These are phyloP conservation scores for Noctua pronuba DNA, from an alignment of 2,888 invertebrate species.

Conservation along the genomic window DNA sequence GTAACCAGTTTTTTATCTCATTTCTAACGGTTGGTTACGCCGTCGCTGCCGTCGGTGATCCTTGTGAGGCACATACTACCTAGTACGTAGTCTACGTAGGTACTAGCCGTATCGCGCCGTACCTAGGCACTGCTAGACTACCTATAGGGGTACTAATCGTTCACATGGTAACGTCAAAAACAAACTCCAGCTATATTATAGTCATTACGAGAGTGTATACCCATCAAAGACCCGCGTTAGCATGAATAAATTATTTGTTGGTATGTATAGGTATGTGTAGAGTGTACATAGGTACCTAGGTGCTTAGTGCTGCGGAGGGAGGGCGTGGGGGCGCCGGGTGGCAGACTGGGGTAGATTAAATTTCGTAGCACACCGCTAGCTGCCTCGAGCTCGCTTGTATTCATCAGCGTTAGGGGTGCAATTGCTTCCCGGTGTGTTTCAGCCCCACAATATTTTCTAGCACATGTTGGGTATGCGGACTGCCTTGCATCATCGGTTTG, in stretches of 20 bases:
- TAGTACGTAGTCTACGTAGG: constrained; percentile 62
- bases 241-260: constrained; percentile 82
- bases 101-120: constrained; percentile 75
- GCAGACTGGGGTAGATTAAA: constrained; percentile 89
- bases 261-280: constrained; percentile 55
- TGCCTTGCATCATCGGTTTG: constrained; percentile 16
- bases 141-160: constrained; percentile 70
- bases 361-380: constrained; percentile 85
- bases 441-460: constrained; percentile 66
- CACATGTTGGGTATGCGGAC: constrained; percentile 33
- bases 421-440: constrained; percentile 82
- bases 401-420: constrained; percentile 86
- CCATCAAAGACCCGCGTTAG: constrained; percentile 73
- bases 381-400: constrained; percentile 84
- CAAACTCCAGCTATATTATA: constrained; percentile 73
- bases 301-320: constrained; percentile 66
- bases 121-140: constrained; percentile 76
- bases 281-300: constrained; percentile 67
- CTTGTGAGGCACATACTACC: constrained; percentile 70
- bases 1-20: constrained; percentile 75
- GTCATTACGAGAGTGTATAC: constrained; percentile 65
- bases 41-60: constrained; percentile 69
- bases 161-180: constrained; percentile 84
- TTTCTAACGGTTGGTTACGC: constrained; percentile 77
- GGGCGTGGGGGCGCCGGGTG: constrained; percentile 74